A percentile compares a stretch with the other conserved stretches of the same genome.
Evolutionary conservation across 2,797 vertebrate genomes (phyloP).

Genomic region (Gymnoscopelus braueri): DNA sequence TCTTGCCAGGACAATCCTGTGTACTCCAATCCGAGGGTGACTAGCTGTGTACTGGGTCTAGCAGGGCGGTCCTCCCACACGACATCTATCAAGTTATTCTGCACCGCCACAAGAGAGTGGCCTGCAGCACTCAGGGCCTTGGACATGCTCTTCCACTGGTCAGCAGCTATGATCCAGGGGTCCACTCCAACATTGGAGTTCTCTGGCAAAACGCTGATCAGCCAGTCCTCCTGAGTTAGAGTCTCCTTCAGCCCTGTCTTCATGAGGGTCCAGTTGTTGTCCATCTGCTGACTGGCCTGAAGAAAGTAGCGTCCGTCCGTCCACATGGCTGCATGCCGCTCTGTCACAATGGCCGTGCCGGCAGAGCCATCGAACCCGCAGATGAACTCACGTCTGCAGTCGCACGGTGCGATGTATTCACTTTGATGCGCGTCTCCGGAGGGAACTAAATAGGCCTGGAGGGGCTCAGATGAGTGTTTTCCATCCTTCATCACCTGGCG

Average conservation of each 20-base stretch:
- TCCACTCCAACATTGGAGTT: constrained; percentile 96
- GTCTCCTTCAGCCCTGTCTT: constrained; percentile 98
- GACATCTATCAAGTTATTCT: constrained; percentile 91
- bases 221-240: constrained; percentile 95
- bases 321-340: constrained; percentile 96
- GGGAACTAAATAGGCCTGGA: constrained; percentile 95
- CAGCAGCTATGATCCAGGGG: constrained; percentile 94
- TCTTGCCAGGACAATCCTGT: constrained; percentile 97
- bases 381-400: constrained; percentile 94
- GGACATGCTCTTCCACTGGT: constrained; percentile 97
- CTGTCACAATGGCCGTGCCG: constrained; percentile 95
- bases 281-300: constrained; percentile 97
- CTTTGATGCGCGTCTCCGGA: constrained; percentile 99
- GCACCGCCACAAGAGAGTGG: constrained; percentile 89
- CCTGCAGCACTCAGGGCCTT: constrained; percentile 90
- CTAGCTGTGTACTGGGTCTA: constrained; percentile 91
- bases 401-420: constrained; percentile 97
- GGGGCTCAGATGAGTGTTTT: constrained; percentile 86
- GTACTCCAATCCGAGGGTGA: constrained; percentile 84
- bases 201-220: constrained; percentile 94
- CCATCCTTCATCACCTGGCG: constrained; percentile 91
- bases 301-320: constrained; percentile 98
- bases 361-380: constrained; percentile 97
- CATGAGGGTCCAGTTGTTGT: constrained; percentile 98
- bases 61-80: constrained; percentile 90